phyloP scores from a whole-genome alignment of 2,888 invertebrate genomes.

The Aradus depressus region DNA sequence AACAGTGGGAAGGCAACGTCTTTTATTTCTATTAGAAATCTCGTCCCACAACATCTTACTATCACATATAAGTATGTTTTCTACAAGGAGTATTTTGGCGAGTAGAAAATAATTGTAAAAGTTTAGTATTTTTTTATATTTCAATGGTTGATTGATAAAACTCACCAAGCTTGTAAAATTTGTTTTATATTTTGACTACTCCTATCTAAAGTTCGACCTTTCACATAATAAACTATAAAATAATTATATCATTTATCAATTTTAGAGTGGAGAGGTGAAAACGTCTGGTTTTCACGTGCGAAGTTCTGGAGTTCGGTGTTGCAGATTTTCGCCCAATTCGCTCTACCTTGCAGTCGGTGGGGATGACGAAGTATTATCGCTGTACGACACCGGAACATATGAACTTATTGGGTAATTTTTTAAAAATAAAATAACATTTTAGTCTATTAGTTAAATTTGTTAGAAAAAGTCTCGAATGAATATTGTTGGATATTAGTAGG shows the following conservation, averaged over 20 bases:
- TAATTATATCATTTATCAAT: slow-evolving; percentile 7
- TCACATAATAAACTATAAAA: not conserved
- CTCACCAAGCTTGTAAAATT: no score
- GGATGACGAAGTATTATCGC: slow-evolving; percentile 52
- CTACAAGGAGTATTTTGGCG: not conserved
- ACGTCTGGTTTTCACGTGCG: slow-evolving; percentile 43
- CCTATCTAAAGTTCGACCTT: not conserved
- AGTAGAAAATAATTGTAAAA: not conserved
- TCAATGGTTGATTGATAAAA: not conserved
- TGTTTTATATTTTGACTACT: no score
- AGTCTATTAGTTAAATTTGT: no score
- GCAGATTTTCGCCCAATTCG: slow-evolving; percentile 52
- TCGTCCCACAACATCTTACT: no score
- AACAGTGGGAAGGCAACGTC: no score
- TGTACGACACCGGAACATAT: slow-evolving; percentile 48
- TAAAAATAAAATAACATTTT: no score
- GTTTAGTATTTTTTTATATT: not conserved
- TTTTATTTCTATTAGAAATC: no score
- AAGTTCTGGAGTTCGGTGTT: slow-evolving; percentile 47
- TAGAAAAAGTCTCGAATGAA: no score
- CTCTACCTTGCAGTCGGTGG: slow-evolving; percentile 49
- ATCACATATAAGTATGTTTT: no score
- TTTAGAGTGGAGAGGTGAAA: slow-evolving; percentile 42
- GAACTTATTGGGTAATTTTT: slow-evolving; percentile 44
- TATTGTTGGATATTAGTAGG: no score